Percentiles rank a stretch among this genome's conserved stretches.
phyloP scores from a whole-genome alignment of 2,888 invertebrate genomes.

The Scrobipalpa costella region DNA sequence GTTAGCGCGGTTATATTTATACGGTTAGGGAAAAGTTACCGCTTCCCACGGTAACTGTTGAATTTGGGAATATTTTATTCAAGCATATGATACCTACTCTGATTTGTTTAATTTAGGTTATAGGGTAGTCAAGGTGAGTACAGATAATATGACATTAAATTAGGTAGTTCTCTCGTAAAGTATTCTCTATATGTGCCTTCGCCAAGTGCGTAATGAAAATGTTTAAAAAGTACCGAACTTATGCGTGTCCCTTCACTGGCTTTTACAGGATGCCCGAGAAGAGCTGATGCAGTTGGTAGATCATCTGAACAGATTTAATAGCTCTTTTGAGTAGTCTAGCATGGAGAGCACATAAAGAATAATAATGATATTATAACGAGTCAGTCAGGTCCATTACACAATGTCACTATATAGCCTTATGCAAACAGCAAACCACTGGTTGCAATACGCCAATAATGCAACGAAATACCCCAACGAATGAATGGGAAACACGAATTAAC shows the following conservation, averaged over 20 bases:
- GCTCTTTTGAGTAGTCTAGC: too few relatives aligned
- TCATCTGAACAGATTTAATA: too few relatives aligned
- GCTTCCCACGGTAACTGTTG: constrained; percentile 9
- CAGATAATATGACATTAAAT: too few relatives aligned
- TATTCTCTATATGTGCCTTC: too few relatives aligned
- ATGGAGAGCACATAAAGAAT: too few relatives aligned
- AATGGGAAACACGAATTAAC: constrained; percentile 52
- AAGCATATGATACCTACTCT: not conserved
- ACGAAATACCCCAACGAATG: constrained; percentile 34
- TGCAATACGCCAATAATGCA: not conserved
- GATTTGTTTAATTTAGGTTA: not conserved
- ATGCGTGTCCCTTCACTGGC: too few relatives aligned
- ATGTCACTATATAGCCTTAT: not conserved
- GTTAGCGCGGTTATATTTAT: constrained; percentile 27
- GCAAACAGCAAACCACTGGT: constrained; percentile 5
- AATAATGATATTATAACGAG: too few relatives aligned
- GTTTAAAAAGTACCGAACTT: too few relatives aligned
- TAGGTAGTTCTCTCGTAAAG: not conserved
- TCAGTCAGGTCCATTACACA: too few relatives aligned
- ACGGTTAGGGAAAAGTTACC: constrained; percentile 6
- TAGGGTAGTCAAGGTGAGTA: not conserved
- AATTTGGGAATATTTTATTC: constrained; percentile 9
- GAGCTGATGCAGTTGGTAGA: too few relatives aligned
- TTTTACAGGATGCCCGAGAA: too few relatives aligned
- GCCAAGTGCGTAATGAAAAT: too few relatives aligned